phyloP scores from a whole-genome alignment of 2,888 invertebrate genomes.

The Cheilosia impressa region DNA sequence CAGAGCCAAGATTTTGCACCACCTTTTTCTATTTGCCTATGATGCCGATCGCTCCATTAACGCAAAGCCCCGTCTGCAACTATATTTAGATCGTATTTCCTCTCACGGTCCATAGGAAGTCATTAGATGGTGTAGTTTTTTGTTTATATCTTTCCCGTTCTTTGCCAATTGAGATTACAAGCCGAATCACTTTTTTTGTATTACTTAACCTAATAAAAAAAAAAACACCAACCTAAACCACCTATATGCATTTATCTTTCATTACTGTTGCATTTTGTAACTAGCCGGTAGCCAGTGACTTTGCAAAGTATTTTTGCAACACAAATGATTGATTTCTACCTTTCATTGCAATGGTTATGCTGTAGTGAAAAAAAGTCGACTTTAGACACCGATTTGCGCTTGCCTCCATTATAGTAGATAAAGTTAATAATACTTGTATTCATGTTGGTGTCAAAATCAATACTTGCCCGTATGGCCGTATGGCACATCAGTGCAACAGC shows the following conservation, averaged over 20 bases:
- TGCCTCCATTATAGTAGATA: slow-evolving; percentile 1
- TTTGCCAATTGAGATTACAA: slow-evolving; percentile 23
- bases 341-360: neutral
- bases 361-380: neutral
- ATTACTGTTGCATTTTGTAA: slow-evolving; percentile 14
- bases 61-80: neutral
- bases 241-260: slow-evolving; percentile 19
- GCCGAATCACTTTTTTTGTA: neutral
- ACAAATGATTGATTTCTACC: slow-evolving; percentile 8
- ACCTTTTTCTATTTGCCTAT: neutral
- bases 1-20: neutral
- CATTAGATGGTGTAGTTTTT: slow-evolving; percentile 19
- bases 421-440: neutral
- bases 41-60: neutral
- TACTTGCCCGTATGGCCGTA: neutral
- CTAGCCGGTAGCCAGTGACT: slow-evolving; percentile 14
- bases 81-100: slow-evolving; percentile 5
- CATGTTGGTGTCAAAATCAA: neutral
- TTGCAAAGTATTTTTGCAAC: slow-evolving; percentile 9
- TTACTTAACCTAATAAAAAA: neutral
- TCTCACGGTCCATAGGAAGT: slow-evolving; percentile 28
- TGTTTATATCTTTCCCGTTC: neutral
- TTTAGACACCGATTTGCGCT: slow-evolving; percentile 1
- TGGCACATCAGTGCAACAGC: neutral
- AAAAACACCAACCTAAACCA: slow-evolving; percentile 12